Conservation (phyloP, 2,888 invertebrate genomes). For the Torymus aiolomorphi region DNA sequence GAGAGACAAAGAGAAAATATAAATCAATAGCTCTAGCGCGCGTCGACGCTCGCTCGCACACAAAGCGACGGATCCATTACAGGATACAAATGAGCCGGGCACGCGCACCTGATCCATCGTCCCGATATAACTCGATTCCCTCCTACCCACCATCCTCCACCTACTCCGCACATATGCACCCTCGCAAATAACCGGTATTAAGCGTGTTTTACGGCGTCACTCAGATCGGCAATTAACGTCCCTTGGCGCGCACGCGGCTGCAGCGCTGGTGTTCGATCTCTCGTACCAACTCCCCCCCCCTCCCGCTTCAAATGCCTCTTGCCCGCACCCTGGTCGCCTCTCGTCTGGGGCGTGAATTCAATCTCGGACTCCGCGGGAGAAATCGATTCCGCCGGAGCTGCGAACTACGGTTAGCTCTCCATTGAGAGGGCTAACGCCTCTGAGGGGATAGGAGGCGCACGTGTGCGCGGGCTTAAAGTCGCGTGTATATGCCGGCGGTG, state of each 20-base stretch:
- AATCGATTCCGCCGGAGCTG: no score
- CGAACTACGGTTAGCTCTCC: background rate
- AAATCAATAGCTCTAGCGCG: slow-evolving; percentile 20
- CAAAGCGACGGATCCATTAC: slow-evolving; percentile 55
- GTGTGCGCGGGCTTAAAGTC: no score
- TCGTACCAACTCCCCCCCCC: background rate
- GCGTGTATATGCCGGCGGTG: no score
- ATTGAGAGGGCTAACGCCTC: no score
- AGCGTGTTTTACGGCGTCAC: slow-evolving; percentile 19
- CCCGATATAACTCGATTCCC: slow-evolving; percentile 26
- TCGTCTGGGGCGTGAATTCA: background rate
- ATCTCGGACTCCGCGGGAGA: no score
- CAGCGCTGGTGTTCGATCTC: no score
- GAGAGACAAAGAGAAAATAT: background rate
- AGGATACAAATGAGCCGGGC: slow-evolving; percentile 54
- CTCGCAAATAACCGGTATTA: background rate
- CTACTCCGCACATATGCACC: background rate
- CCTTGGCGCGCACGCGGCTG: no score
- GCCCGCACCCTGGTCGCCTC: background rate
- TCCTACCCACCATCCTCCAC: background rate
- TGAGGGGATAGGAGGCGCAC: no score
- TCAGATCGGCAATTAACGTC: slow-evolving; percentile 20
- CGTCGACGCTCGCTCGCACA: slow-evolving; percentile 6
- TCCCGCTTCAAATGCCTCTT: background rate
- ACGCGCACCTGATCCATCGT: slow-evolving; percentile 34